These are phyloP conservation scores for Heliconius hermathena DNA, from an alignment of 1,140 invertebrate species.

Conservation along the genomic window DNA sequence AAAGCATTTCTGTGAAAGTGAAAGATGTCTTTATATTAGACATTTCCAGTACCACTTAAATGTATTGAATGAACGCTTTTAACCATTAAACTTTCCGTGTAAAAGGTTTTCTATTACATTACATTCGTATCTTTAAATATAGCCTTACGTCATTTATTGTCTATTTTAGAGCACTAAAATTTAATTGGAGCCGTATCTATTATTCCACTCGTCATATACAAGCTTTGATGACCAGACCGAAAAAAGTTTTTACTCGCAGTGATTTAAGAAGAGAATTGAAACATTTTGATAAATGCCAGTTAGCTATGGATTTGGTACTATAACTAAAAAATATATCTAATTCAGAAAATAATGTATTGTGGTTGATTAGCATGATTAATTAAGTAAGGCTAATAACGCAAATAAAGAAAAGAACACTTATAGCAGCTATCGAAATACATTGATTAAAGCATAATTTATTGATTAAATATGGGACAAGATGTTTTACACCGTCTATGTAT, in stretches of 20 bases:
- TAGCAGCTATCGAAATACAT: no score
- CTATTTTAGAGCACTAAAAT: neutral
- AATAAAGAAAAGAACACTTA: no score
- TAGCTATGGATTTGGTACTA: no score
- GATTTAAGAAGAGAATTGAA: no score
- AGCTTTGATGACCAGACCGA: neutral
- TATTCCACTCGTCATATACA: no score
- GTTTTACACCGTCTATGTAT: no score
- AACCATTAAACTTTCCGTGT: slow-evolving; percentile 14
- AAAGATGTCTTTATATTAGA: slow-evolving; percentile 34
- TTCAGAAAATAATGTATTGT: neutral
- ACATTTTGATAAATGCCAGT: no score
- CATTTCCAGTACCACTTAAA: slow-evolving; percentile 26
- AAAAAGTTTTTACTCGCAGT: neutral
- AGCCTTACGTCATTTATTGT: neutral
- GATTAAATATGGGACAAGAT: no score
- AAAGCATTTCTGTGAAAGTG: slow-evolving; percentile 32
- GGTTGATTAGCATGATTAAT: no score
- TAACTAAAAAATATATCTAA: neutral
- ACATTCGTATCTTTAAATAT: neutral
- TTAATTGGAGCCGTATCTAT: neutral
- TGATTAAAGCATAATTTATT: no score
- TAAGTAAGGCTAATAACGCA: no score
- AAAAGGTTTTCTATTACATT: slow-evolving; percentile 16
- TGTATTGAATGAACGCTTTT: slow-evolving; percentile 20